phyloP scores from a whole-genome alignment of 2,888 invertebrate genomes.

The Rutpela maculata region DNA sequence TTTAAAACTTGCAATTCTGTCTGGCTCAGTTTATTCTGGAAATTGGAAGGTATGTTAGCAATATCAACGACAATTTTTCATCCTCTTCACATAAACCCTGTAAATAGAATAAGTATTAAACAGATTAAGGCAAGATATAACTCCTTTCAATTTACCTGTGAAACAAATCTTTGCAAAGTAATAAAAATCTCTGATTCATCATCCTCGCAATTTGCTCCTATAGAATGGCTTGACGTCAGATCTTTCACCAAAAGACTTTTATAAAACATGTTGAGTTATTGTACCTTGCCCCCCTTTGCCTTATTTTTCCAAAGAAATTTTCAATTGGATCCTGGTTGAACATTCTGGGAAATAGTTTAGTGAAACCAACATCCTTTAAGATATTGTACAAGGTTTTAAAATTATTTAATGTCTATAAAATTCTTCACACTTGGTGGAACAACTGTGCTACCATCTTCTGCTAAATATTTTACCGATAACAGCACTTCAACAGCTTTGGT shows the following conservation, averaged over 20 bases:
- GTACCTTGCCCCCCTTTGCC: constrained; percentile 41
- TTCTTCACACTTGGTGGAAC: constrained; percentile 38
- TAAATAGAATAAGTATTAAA: too few species aligned
- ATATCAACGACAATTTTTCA: background rate
- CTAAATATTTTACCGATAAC: constrained; percentile 1
- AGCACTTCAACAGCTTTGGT: constrained; percentile 29
- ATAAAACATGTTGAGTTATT: constrained; percentile 40
- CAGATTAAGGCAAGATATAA: too few species aligned
- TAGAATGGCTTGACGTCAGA: too few species aligned
- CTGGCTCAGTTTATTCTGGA: background rate
- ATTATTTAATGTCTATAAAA: constrained; percentile 39
- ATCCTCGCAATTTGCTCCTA: too few species aligned
- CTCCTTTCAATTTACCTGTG: too few species aligned
- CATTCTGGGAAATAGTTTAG: constrained; percentile 34
- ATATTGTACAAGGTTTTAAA: constrained; percentile 19
- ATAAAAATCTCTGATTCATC: too few species aligned
- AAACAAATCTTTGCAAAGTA: too few species aligned
- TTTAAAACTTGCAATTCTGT: too few species aligned
- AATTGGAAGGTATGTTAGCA: background rate
- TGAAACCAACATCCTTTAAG: constrained; percentile 27
- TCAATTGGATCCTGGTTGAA: constrained; percentile 47
- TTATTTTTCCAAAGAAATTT: constrained; percentile 43
- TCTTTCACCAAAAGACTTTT: constrained; percentile 38
- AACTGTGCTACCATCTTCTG: background rate
- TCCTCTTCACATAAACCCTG: constrained; percentile 28